Evolutionary conservation across 2,797 vertebrate species (phyloP).

Genomic region (Chaunax sp.): DNA sequence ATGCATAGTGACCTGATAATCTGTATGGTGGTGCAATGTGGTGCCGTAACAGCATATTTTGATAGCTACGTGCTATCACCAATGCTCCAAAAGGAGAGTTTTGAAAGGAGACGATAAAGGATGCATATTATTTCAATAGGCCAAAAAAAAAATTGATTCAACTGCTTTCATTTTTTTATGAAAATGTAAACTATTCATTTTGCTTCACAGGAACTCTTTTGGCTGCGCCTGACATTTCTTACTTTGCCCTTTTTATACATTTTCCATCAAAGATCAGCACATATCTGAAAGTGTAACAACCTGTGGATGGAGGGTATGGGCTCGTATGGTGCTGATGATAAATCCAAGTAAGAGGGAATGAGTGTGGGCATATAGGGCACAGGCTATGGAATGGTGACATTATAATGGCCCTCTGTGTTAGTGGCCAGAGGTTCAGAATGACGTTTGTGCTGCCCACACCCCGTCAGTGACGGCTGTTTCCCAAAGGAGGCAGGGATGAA

Average conservation of each 20-base stretch:
- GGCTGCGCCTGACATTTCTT: background rate
- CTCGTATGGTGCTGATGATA: slow-evolving; percentile 42
- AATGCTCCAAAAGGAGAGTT: background rate
- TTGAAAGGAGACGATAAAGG: background rate
- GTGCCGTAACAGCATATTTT: background rate
- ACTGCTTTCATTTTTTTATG: background rate
- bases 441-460: slow-evolving; percentile 73
- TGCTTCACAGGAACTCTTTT: background rate
- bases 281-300: background rate
- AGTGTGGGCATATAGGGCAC: slow-evolving; percentile 48
- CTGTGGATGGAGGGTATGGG: background rate
- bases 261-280: background rate
- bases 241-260: no score
- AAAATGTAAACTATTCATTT: background rate
- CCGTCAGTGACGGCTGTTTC: slow-evolving; percentile 52
- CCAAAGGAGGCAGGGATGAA: slow-evolving; percentile 12
- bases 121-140: background rate
- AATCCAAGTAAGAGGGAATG: slow-evolving; percentile 33
- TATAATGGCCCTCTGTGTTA: slow-evolving; percentile 72
- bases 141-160: background rate
- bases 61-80: background rate
- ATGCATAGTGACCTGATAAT: no score
- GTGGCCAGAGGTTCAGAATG: slow-evolving; percentile 63
- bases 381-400: slow-evolving; percentile 30
- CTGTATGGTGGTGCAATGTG: background rate